Conservation (phyloP, 2,888 invertebrate species). For the Muschampia plurimacula region DNA sequence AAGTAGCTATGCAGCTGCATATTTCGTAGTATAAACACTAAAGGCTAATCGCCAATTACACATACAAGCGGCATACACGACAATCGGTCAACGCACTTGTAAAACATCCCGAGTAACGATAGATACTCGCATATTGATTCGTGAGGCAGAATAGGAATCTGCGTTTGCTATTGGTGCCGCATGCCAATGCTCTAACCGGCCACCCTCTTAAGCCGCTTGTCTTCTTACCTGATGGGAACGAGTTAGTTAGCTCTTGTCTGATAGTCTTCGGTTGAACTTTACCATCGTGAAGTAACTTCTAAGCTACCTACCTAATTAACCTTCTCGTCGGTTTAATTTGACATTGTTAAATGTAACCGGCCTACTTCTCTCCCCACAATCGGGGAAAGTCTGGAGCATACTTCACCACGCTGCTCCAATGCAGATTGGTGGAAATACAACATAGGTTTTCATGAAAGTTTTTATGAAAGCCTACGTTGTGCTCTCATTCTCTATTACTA, state of each 20-base stretch:
- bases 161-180: constrained; percentile 54
- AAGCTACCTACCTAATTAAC: no score
- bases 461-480: no score
- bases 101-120: constrained; percentile 34
- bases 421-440: no score
- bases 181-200: constrained; percentile 59
- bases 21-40: constrained; percentile 3
- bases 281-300: no score
- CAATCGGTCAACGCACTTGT: constrained; percentile 37
- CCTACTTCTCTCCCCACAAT: no score
- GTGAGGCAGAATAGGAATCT: constrained; percentile 57
- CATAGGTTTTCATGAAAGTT: no score
- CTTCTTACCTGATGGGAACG: not conserved
- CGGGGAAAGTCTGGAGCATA: no score
- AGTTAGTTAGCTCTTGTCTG: not conserved
- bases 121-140: constrained; percentile 51
- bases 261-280: not conserved
- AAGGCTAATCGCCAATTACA: constrained; percentile 16
- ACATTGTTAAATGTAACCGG: no score
- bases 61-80: constrained; percentile 17
- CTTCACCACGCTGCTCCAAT: no score
- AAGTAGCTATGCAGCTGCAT: not conserved
- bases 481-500: no score
- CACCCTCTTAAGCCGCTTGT: constrained; percentile 54
- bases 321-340: no score